phyloP scores from a whole-genome alignment of 2,888 invertebrate species.

The Caenorhabditis imperialis region DNA sequence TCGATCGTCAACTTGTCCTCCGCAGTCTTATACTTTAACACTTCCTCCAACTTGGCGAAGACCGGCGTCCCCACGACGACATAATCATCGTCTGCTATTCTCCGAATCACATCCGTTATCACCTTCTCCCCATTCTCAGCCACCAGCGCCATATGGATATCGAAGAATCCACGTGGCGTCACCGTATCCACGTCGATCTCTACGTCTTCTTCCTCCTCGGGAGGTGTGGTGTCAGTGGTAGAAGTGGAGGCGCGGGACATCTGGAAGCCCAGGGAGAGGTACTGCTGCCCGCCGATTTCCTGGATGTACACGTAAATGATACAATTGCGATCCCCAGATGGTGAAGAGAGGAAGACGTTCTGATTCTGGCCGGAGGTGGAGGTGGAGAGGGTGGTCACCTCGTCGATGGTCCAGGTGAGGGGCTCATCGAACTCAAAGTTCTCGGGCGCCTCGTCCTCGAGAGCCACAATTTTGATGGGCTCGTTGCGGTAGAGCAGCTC shows the following conservation, averaged over 20 bases:
- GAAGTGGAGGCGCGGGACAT: constrained; percentile 21
- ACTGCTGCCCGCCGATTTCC: constrained; percentile 7
- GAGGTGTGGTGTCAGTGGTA: not conserved
- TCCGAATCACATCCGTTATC: constrained; percentile 11
- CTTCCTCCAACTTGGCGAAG: constrained; percentile 10
- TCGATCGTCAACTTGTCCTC: constrained; percentile 23
- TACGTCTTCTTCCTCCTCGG: constrained; percentile 4
- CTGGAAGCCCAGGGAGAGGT: constrained; percentile 32
- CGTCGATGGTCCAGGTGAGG: constrained; percentile 10
- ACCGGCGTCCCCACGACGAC: constrained; percentile 26
- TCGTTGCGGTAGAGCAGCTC: constrained; percentile 16
- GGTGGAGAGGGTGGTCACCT: constrained; percentile 4
- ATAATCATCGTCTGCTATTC: constrained; percentile 25
- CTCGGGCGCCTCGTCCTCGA: not conserved
- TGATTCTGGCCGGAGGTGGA: constrained; percentile 10
- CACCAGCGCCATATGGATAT: constrained; percentile 2
- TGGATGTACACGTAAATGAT: constrained; percentile 22
- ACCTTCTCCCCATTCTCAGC: not conserved
- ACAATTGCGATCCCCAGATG: not conserved
- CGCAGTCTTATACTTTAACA: not conserved
- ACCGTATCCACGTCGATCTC: not conserved
- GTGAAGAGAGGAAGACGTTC: constrained; percentile 18
- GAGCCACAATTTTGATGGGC: constrained; percentile 8
- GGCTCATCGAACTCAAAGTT: constrained; percentile 13
- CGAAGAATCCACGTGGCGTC: constrained; percentile 2